Evolutionary conservation across 2,113 vertebrate genomes (phyloP), one percentile per base, ranked within the genome.

Genomic region (Engystomops pustulosus): DNA sequence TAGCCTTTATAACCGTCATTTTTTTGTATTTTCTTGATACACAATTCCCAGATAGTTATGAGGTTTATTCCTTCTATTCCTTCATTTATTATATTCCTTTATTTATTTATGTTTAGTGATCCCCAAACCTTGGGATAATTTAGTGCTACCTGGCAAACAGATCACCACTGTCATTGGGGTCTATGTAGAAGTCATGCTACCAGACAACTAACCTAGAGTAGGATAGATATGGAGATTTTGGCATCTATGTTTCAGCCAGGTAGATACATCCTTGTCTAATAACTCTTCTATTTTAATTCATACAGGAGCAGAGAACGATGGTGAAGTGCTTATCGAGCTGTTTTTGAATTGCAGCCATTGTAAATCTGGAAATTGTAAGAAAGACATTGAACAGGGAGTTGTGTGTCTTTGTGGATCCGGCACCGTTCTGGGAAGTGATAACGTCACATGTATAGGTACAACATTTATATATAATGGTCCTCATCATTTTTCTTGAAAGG

Each of bases 291-390:
- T 41, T 80, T 49, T 36, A 3, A 23, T 76, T 88, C 70, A 30
- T 80, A 65, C 75, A 98, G 96, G 91, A 69, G 95, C 94, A 91
- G 96, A 97, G 86, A 95, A 93, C 85, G 95, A 97, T 0, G 95
- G 97, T 1, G 96, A 98, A 84, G 96, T 94, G 85, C 94, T 95
- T 86, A 95, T 97, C 90, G 90, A 92, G 89, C 92, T 95, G 62
- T 93, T 95, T 49, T 91, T 95, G 27, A 97, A 95, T 87, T 97
- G 96, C 88, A 97, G 94, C 89, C 96, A 97, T 87, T 97, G 96
- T 80, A 91, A 95, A 86, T 93, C 93, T 0, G 95, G 95, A 88
- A 95, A 89, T 91, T 99, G 96, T 88, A 94, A 90, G 18, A 89
- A 92, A 23, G 93, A 93, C n/a, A 92, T 93, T 1, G 91, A 92